Conservation (phyloP, 2,888 invertebrate species). For the Drosophila merina region DNA sequence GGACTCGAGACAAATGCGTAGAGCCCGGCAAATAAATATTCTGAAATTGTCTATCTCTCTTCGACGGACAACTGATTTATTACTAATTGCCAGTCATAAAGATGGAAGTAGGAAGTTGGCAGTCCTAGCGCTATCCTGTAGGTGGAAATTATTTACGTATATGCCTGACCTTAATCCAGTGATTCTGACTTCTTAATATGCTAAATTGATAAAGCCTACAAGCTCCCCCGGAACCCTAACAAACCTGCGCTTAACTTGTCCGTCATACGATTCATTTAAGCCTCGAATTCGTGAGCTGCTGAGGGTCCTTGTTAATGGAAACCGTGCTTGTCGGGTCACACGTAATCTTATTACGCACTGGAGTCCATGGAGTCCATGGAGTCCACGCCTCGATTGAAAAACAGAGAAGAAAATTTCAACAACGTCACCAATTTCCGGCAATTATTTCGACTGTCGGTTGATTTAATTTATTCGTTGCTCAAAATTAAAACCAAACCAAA, state of each 20-base stretch:
- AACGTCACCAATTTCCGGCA: conserved; percentile 73
- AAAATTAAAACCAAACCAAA: conserved; percentile 74
- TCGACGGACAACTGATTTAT: conserved; percentile 23
- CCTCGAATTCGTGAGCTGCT: conserved; percentile 4
- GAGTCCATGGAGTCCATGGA: conserved; percentile 13
- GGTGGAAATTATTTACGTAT: background rate
- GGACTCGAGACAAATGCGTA: conserved; percentile 34
- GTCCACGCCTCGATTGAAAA: conserved; percentile 6
- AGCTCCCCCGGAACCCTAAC: background rate
- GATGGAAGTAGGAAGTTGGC: background rate
- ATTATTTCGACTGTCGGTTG: conserved; percentile 78
- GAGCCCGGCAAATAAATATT: conserved; percentile 26
- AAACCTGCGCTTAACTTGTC: conserved; percentile 19
- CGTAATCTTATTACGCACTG: conserved; percentile 39
- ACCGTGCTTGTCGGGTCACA: conserved; percentile 33
- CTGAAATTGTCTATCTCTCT: conserved; percentile 18
- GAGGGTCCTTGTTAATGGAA: conserved; percentile 26
- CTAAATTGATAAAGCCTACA: background rate
- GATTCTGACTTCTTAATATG: background rate
- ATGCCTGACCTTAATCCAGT: background rate
- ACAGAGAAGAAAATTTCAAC: conserved; percentile 40
- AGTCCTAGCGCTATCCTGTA: background rate
- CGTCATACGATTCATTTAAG: conserved; percentile 26
- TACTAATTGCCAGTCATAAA: conserved; percentile 31
- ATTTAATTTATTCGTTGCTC: conserved; percentile 76